Conservation (phyloP, 2,113 vertebrate genomes). For the Charadrius vociferus region DNA sequence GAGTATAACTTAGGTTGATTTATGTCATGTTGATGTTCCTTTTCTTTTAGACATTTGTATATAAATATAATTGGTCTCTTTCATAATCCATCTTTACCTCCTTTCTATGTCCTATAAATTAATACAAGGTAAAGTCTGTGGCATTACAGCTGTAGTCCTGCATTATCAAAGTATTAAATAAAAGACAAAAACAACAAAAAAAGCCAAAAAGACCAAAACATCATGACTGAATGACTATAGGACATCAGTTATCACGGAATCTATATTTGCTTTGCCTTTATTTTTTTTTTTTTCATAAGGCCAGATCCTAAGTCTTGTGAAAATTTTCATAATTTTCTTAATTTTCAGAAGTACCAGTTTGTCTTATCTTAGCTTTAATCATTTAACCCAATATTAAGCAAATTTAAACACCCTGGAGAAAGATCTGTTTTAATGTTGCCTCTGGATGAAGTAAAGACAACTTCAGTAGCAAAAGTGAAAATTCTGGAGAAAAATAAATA, state of each 20-base stretch:
- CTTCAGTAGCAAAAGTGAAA: not conserved
- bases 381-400: not conserved
- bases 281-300: not conserved
- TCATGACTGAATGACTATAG: not conserved
- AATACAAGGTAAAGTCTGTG: not conserved
- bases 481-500: not conserved
- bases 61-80: not conserved
- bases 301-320: not conserved
- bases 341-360: not conserved
- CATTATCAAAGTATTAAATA: not conserved
- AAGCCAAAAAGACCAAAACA: not conserved
- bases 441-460: not conserved
- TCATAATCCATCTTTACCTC: not conserved
- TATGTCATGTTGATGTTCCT: not conserved
- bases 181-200: too few relatives aligned
- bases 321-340: not conserved
- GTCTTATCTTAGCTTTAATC: not conserved
- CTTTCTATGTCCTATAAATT: not conserved
- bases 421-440: not conserved
- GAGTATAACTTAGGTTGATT: not conserved
- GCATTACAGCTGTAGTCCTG: not conserved
- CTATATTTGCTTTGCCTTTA: not conserved
- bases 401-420: not conserved
- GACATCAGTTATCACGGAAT: not conserved
- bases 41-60: not conserved